Conservation (phyloP, 2,113 vertebrate genomes). For the Tupaia tana region DNA sequence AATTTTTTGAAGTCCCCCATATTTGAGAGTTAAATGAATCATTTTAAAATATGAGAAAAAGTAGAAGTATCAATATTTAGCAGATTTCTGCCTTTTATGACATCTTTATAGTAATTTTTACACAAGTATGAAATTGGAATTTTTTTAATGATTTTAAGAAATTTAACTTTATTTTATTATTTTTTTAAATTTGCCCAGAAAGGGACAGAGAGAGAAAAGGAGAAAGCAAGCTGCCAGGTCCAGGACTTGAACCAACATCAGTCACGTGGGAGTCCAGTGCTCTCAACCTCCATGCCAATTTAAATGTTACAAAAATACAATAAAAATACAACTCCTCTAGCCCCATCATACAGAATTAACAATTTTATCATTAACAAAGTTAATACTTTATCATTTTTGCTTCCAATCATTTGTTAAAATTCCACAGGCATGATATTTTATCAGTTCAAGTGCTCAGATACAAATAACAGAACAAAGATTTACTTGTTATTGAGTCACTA, state of each 20-base stretch:
- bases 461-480: conserved; percentile 39
- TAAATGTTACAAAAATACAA: conserved; percentile 43
- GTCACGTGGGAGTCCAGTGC: no score
- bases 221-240: no score
- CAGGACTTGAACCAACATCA: no score
- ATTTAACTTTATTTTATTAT: no score
- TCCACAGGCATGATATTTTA: not conserved
- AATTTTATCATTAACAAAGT: conserved; percentile 8
- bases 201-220: no score
- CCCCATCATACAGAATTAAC: not conserved
- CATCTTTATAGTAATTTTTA: conserved; percentile 45
- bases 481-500: conserved; percentile 7
- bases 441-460: conserved; percentile 1
- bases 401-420: conserved; percentile 47
- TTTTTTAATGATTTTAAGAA: conserved; percentile 32
- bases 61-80: not conserved
- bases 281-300: not conserved
- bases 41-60: conserved; percentile 53
- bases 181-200: no score
- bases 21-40: conserved; percentile 24
- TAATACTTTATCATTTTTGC: conserved; percentile 29
- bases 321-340: not conserved
- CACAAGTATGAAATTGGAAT: conserved; percentile 3
- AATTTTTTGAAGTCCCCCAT: no score
- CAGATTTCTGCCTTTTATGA: conserved; percentile 21